Conservation (phyloP, 2,797 vertebrate species). For the Odontamblyopus rebecca region DNA sequence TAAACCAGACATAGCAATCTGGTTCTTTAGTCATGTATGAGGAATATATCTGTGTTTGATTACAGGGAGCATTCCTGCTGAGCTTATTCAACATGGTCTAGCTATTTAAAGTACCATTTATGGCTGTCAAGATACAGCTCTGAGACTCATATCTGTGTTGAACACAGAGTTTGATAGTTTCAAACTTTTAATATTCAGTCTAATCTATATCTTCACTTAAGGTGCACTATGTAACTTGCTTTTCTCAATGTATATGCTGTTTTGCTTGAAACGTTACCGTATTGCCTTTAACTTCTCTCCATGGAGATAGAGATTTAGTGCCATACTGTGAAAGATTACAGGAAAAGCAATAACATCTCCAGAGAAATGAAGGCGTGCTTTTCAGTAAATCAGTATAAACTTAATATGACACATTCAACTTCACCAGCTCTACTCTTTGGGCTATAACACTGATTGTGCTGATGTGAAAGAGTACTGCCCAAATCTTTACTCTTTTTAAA, state of each 20-base stretch:
- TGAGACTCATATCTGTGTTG: not conserved
- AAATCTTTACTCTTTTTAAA: not conserved
- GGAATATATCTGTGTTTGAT: not conserved
- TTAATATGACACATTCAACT: not conserved
- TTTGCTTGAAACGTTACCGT: too few species aligned
- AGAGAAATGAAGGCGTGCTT: too few species aligned
- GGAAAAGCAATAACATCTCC: too few species aligned
- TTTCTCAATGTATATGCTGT: too few species aligned
- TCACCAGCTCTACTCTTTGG: too few species aligned
- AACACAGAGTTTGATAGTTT: not conserved
- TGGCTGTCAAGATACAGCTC: not conserved
- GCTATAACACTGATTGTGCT: not conserved
- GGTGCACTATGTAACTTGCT: too few species aligned
- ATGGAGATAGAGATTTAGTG: too few species aligned
- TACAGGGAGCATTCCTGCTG: not conserved
- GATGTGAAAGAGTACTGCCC: not conserved
- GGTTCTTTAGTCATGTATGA: not conserved
- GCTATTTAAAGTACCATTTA: constrained; percentile 4
- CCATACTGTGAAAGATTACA: too few species aligned
- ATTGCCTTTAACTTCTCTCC: too few species aligned
- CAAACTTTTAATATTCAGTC: not conserved
- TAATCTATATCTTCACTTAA: not conserved
- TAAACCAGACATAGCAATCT: not conserved
- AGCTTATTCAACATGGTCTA: not conserved
- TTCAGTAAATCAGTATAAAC: not conserved